Evolutionary conservation across 2,113 vertebrate species (phyloP).

Genomic region (Lonchura striata): DNA sequence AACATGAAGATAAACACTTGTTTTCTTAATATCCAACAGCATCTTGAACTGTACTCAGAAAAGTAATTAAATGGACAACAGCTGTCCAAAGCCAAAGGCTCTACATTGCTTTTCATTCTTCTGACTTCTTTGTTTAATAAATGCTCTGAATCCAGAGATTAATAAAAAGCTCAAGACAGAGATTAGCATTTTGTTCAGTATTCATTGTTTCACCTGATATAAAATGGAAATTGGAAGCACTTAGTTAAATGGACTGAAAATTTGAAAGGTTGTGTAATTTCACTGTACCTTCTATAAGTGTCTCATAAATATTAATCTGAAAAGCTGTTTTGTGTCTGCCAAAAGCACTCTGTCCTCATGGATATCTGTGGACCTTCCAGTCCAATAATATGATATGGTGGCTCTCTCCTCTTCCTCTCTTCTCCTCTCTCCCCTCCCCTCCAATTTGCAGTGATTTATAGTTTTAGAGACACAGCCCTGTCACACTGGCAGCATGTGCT

Average conservation of each 20-base stretch:
- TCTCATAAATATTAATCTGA: neutral
- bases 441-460: neutral
- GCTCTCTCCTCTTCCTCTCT: too few species aligned
- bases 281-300: neutral
- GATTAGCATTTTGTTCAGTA: constrained; percentile 13
- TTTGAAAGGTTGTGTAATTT: neutral
- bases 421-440: too few species aligned
- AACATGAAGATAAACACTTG: neutral
- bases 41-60: neutral
- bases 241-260: constrained; percentile 45
- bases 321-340: neutral
- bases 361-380: neutral
- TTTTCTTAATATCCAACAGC: neutral
- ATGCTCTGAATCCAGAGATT: neutral
- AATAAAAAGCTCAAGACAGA: neutral
- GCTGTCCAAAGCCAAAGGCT: neutral
- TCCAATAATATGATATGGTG: neutral
- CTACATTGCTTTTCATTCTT: neutral
- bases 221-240: neutral
- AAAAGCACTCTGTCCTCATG: neutral
- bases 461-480: neutral
- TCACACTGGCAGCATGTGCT: neutral
- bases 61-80: neutral
- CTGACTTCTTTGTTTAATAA: neutral
- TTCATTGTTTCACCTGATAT: constrained; percentile 3